A percentile compares a stretch with the other conserved stretches of the same genome.
These are phyloP conservation scores for Centropus bengalensis DNA, from an alignment of 2,113 vertebrate species.

Conservation along the genomic window DNA sequence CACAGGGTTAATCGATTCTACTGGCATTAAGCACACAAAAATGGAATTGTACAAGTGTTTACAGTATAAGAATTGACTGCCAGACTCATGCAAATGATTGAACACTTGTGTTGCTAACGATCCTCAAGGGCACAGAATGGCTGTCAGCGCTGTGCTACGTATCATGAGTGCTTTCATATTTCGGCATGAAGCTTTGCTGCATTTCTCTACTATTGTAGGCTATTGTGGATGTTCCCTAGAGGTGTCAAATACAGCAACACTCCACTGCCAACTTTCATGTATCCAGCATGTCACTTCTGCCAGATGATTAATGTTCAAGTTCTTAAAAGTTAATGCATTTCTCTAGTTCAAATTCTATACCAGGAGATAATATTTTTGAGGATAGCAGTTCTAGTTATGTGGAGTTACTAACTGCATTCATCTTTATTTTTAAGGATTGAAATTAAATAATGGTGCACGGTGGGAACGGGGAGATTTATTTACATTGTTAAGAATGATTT, in stretches of 20 bases:
- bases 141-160: neutral
- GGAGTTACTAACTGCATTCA: slow-evolving; percentile 38
- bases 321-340: slow-evolving; percentile 12
- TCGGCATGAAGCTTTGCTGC: neutral
- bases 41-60: neutral
- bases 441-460: slow-evolving; percentile 44
- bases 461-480: slow-evolving; percentile 33
- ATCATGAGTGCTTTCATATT: neutral
- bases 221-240: neutral
- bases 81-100: neutral
- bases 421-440: slow-evolving; percentile 58
- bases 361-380: slow-evolving; percentile 34
- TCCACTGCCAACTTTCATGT: neutral
- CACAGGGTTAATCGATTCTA: neutral
- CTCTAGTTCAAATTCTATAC: neutral
- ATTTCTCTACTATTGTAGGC: neutral
- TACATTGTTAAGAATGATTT: slow-evolving; percentile 29
- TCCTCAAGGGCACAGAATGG: neutral
- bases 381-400: slow-evolving; percentile 12
- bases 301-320: neutral
- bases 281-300: neutral
- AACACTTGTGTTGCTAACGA: neutral
- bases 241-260: neutral
- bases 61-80: neutral
- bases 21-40: neutral